These are phyloP conservation scores for Sebastes itinus DNA, from an alignment of 2,797 vertebrate species.

Conservation along the genomic window DNA sequence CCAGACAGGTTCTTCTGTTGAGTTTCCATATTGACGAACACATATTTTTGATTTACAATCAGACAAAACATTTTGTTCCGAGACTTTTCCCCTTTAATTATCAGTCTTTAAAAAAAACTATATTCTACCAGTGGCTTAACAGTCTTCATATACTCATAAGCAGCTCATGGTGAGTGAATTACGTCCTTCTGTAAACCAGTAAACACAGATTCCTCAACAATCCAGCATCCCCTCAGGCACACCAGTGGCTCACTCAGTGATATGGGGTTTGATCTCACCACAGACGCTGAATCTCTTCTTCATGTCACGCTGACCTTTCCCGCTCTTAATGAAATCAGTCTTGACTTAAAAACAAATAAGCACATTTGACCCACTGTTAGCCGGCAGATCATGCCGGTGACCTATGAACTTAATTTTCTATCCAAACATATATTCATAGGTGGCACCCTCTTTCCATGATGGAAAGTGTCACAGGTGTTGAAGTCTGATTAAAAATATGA, in stretches of 20 bases:
- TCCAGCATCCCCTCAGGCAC: constrained; percentile 36
- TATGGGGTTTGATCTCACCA: constrained; percentile 27
- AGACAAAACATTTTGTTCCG: not conserved
- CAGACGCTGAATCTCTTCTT: constrained; percentile 75
- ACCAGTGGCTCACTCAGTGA: constrained; percentile 28
- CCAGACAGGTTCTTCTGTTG: constrained; percentile 30
- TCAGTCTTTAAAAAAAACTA: not conserved
- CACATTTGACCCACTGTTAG: constrained; percentile 92
- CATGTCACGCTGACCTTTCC: constrained; percentile 90
- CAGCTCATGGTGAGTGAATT: constrained; percentile 50
- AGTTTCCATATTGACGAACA: constrained; percentile 50
- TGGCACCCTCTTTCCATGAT: constrained; percentile 67
- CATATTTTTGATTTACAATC: constrained; percentile 17
- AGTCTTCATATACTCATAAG: not conserved
- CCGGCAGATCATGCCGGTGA: constrained; percentile 80
- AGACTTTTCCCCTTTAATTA: not conserved
- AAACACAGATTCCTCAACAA: constrained; percentile 55
- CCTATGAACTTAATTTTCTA: constrained; percentile 91
- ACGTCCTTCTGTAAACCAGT: constrained; percentile 56
- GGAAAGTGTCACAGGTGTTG: constrained; percentile 82
- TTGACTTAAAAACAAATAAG: constrained; percentile 92
- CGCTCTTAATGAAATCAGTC: constrained; percentile 90
- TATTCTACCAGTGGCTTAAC: not conserved
- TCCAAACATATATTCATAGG: constrained; percentile 90
- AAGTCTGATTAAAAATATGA: constrained; percentile 83